A percentile compares a stretch with the other conserved stretches of the same genome.
Evolutionary conservation across 2,113 vertebrate species (phyloP).

Genomic region (Acrocephalus arundinaceus): DNA sequence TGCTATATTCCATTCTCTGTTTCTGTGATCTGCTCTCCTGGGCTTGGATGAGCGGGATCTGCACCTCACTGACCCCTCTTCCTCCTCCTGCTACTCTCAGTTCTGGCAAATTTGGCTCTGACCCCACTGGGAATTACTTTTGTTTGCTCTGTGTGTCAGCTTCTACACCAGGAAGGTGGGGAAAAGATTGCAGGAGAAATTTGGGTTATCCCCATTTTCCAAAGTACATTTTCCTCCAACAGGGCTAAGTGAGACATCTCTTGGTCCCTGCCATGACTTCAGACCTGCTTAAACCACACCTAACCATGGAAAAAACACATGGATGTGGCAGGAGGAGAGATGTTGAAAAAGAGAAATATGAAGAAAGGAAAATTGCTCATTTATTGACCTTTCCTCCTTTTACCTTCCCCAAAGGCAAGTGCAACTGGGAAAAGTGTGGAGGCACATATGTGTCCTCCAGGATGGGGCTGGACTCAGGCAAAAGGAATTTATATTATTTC

Average conservation of each 20-base stretch:
- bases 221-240: neutral
- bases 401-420: neutral
- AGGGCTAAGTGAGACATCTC: neutral
- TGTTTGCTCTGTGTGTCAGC: neutral
- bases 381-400: neutral
- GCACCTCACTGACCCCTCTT: neutral
- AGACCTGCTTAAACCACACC: neutral
- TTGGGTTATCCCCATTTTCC: neutral
- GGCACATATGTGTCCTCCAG: fast-evolving
- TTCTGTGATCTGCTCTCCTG: neutral
- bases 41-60: neutral
- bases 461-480: neutral
- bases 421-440: neutral
- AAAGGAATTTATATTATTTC: neutral
- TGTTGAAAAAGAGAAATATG: fast-evolving
- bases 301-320: neutral
- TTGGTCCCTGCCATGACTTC: neutral
- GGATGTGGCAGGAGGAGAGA: neutral
- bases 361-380: neutral
- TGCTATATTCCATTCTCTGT: neutral
- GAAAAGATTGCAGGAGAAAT: neutral
- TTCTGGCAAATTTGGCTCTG: neutral
- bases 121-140: fast-evolving
- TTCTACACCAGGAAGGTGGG: neutral
- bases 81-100: neutral